Evolutionary conservation across 1,140 invertebrate genomes (phyloP).

Genomic region (Helicoverpa armigera): DNA sequence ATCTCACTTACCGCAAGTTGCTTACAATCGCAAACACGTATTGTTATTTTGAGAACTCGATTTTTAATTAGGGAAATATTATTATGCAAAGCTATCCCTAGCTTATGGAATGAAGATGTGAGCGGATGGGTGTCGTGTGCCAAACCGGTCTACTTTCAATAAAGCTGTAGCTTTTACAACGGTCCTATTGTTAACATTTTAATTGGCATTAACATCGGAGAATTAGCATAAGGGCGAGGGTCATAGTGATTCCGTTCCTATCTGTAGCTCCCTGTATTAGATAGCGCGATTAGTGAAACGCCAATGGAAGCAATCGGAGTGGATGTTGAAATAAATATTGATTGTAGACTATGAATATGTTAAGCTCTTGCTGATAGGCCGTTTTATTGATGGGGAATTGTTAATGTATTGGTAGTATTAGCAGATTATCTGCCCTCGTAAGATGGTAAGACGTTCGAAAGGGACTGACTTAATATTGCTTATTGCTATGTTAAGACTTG

Average conservation of each 20-base stretch:
- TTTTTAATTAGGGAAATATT: conserved; percentile 48
- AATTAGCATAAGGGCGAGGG: conserved; percentile 61
- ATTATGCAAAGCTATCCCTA: conserved; percentile 54
- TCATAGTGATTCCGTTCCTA: conserved; percentile 47
- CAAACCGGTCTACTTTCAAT: conserved; percentile 77
- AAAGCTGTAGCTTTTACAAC: conserved; percentile 64
- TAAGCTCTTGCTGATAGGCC: conserved; percentile 20
- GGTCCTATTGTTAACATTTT: conserved; percentile 81
- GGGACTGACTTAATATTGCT: not conserved
- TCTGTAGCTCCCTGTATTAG: conserved; percentile 17
- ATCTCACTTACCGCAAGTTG: conserved; percentile 9
- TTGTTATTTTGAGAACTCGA: conserved; percentile 22
- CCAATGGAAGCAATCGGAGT: conserved; percentile 3
- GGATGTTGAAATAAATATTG: conserved; percentile 21
- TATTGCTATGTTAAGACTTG: not conserved
- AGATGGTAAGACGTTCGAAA: not conserved
- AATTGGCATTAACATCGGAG: conserved; percentile 74
- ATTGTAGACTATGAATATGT: conserved; percentile 30
- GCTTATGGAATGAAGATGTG: conserved; percentile 67
- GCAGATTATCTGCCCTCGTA: conserved; percentile 30
- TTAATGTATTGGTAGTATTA: not conserved
- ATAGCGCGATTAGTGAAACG: not conserved
- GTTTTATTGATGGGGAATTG: conserved; percentile 19
- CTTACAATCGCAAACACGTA: conserved; percentile 6
- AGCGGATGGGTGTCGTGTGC: conserved; percentile 63